A percentile compares a stretch with the other conserved stretches of the same genome.
These are phyloP conservation scores for Gymnorhina tibicen DNA, from an alignment of 2,113 vertebrate genomes.

Conservation along the genomic window DNA sequence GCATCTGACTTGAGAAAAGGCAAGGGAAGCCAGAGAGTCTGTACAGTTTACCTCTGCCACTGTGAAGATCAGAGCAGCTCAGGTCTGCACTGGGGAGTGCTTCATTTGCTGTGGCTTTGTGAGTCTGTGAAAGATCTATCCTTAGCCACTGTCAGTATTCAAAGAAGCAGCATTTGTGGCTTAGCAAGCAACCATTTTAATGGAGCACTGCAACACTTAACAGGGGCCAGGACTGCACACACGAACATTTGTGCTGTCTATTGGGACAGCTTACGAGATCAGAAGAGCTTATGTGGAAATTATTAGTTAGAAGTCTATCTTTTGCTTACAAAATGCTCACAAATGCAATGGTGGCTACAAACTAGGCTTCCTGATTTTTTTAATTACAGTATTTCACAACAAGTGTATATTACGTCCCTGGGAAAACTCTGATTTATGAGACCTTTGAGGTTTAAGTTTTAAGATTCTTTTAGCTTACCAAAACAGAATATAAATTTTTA, in stretches of 20 bases:
- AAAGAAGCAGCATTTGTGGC: neutral
- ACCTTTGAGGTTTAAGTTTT: neutral
- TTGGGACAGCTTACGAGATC: neutral
- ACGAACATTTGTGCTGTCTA: neutral
- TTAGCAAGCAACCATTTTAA: neutral
- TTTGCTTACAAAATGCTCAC: neutral
- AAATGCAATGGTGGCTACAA: neutral
- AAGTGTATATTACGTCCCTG: neutral
- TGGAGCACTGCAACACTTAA: neutral
- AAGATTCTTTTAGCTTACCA: neutral
- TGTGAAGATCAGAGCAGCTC: neutral
- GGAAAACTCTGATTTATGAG: neutral
- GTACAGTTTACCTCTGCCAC: neutral
- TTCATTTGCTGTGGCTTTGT: neutral
- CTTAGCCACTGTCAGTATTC: neutral
- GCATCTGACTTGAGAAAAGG: neutral
- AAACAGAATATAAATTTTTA: neutral
- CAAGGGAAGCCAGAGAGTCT: neutral
- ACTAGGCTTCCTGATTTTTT: neutral
- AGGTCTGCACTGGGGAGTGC: neutral
- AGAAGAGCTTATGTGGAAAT: neutral
- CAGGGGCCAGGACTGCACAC: neutral
- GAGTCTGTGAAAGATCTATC: neutral
- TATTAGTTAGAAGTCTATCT: neutral
- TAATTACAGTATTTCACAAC: neutral